phyloP scores from a whole-genome alignment of 2,888 invertebrate genomes.

The Cordilura impudica region DNA sequence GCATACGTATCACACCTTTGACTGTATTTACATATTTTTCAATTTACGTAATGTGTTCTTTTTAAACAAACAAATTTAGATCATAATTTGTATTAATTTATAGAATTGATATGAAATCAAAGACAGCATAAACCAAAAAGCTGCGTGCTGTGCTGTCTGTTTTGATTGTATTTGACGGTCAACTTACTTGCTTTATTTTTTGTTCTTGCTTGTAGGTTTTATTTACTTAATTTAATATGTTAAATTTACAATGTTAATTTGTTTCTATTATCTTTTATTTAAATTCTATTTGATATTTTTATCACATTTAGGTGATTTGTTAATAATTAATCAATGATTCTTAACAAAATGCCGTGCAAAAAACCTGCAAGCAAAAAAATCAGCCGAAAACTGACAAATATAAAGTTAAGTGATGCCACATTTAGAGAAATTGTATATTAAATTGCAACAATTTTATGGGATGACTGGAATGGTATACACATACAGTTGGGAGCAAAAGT shows the following conservation, averaged over 20 bases:
- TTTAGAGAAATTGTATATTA: no score
- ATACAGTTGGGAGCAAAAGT: no score
- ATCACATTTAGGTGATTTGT: conserved; percentile 10
- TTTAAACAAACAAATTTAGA: background rate
- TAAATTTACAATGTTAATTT: conserved; percentile 21
- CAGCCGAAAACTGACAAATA: conserved; percentile 16
- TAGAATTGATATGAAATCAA: conserved; percentile 8
- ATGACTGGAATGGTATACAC: background rate
- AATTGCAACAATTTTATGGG: background rate
- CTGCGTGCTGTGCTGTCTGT: background rate
- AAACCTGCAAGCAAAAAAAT: conserved; percentile 17
- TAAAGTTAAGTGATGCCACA: background rate
- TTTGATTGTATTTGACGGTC: background rate
- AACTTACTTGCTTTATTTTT: conserved; percentile 19
- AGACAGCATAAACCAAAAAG: background rate
- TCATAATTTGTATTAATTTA: conserved; percentile 23
- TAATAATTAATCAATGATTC: background rate
- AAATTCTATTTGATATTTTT: background rate
- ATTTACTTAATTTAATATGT: background rate
- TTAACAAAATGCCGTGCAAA: conserved; percentile 1
- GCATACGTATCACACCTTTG: background rate
- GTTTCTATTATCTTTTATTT: background rate
- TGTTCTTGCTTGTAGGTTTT: background rate
- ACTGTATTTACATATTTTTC: background rate
- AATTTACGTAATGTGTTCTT: conserved; percentile 36